Conservation (phyloP, 2,797 vertebrate species). For the Characodon lateralis region DNA sequence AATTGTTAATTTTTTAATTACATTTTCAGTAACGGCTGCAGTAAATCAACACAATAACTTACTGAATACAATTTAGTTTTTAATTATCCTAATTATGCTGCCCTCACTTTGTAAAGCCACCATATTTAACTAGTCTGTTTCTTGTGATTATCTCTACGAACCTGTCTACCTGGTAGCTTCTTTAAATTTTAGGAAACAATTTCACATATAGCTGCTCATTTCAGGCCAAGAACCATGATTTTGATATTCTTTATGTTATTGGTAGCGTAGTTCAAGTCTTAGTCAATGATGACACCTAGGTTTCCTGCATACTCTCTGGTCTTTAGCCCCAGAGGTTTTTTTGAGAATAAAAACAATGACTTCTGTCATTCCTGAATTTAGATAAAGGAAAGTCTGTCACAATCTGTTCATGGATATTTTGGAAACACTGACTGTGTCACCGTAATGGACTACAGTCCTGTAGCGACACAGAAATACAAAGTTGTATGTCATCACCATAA, state of each 20-base stretch:
- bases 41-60: constrained; percentile 5
- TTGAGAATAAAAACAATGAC: too few relatives aligned
- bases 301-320: too few relatives aligned
- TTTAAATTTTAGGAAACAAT: background rate
- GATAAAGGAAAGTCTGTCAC: too few relatives aligned
- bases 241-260: background rate
- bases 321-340: too few relatives aligned
- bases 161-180: background rate
- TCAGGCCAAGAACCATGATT: background rate
- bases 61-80: constrained; percentile 6
- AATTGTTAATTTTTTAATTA: constrained; percentile 5
- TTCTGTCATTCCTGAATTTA: too few relatives aligned
- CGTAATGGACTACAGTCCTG: too few relatives aligned
- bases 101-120: background rate
- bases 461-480: too few relatives aligned
- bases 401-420: too few relatives aligned
- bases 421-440: too few relatives aligned
- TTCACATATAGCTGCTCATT: background rate
- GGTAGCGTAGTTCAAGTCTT: too few relatives aligned
- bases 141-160: background rate
- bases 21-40: background rate
- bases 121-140: background rate
- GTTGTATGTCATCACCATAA: too few relatives aligned
- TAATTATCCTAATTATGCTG: constrained; percentile 8
- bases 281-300: too few relatives aligned